These are phyloP conservation scores for Mesorhabditis belari DNA, from an alignment of 2,888 invertebrate species.

Conservation along the genomic window DNA sequence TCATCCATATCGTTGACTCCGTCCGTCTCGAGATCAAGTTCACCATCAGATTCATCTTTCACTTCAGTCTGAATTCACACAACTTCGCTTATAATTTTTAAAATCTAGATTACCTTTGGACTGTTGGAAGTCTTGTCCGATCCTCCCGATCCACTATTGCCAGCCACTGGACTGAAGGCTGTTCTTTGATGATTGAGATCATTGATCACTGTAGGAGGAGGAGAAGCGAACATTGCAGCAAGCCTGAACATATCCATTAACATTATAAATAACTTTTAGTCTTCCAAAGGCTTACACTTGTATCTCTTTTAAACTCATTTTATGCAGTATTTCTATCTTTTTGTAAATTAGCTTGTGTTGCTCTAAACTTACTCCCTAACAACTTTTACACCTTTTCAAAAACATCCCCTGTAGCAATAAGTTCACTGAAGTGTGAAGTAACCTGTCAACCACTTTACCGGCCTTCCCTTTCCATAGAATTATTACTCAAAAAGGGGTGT, in stretches of 20 bases:
- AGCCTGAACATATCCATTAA: slow-evolving; percentile 5
- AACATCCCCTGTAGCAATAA: no score
- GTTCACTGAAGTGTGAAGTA: no score
- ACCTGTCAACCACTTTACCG: no score
- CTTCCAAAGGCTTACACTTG: no score
- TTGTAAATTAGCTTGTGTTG: no score
- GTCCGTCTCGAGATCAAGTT: slow-evolving; percentile 26
- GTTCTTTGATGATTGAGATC: slow-evolving; percentile 20
- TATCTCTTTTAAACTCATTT: no score
- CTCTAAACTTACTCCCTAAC: no score
- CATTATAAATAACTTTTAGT: no score
- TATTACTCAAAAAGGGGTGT: no score
- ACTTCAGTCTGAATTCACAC: slow-evolving; percentile 17
- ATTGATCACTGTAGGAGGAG: slow-evolving; percentile 28
- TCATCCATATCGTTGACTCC: slow-evolving; percentile 1
- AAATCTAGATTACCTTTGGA: slow-evolving; percentile 16
- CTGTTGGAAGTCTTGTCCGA: slow-evolving; percentile 19
- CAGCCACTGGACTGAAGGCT: slow-evolving; percentile 20
- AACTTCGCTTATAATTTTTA: neutral
- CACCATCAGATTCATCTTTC: slow-evolving; percentile 37
- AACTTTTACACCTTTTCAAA: no score
- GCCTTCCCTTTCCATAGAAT: no score
- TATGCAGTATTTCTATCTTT: no score
- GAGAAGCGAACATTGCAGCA: slow-evolving; percentile 28
- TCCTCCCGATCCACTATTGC: slow-evolving; percentile 18